Percentiles rank a stretch among this genome's conserved stretches.
Evolutionary conservation across 2,888 invertebrate genomes (phyloP).

Genomic region (Agrotis ipsilon): DNA sequence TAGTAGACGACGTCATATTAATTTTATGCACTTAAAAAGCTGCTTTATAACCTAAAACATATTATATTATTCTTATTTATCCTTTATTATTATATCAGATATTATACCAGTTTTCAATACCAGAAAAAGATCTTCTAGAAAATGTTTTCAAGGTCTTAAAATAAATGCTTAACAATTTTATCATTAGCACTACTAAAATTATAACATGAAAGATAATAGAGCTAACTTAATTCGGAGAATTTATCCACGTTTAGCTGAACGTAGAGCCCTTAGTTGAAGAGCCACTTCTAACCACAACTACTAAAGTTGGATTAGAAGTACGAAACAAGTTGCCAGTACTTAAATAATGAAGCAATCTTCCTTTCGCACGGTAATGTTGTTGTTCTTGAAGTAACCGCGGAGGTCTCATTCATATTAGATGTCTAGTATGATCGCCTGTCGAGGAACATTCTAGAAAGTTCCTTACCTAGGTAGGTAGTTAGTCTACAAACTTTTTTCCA

Average conservation of each 20-base stretch:
- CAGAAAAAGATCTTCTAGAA: no score
- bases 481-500: conserved; percentile 47
- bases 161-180: background rate
- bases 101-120: no score
- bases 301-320: conserved; percentile 20
- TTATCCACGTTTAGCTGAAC: background rate
- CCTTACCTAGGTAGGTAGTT: background rate
- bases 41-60: no score
- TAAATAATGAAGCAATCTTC: conserved; percentile 34
- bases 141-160: no score
- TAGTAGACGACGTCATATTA: no score
- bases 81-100: no score
- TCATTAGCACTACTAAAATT: background rate
- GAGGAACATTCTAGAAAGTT: conserved; percentile 43
- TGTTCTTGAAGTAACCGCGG: conserved; percentile 32
- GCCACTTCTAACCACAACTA: conserved; percentile 29
- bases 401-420: conserved; percentile 34
- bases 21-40: no score
- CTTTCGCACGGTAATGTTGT: conserved; percentile 22
- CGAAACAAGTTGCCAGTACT: conserved; percentile 21
- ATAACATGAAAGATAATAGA: background rate
- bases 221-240: conserved; percentile 5
- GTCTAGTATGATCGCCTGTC: conserved; percentile 13
- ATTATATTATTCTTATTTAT: no score
- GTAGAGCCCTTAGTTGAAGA: conserved; percentile 24